Percentiles rank a stretch among this genome's conserved stretches.
Evolutionary conservation across 2,888 invertebrate species (phyloP).

Genomic region (Ashinkailepas kermadecensis): DNA sequence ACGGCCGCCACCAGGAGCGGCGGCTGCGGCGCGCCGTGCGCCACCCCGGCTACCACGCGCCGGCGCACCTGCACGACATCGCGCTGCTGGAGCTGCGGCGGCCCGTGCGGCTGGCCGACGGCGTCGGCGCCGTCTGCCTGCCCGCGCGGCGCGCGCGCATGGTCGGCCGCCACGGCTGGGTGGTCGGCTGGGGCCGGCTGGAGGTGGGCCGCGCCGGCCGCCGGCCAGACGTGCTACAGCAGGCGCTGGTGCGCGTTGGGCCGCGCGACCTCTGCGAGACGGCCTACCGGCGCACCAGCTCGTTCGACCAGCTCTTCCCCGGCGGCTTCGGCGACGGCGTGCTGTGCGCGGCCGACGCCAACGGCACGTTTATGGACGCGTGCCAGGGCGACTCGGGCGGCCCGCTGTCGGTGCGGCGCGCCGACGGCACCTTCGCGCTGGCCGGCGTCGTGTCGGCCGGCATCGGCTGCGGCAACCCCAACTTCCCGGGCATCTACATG

Average conservation of each 20-base stretch:
- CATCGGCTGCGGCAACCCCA: conserved; percentile 26
- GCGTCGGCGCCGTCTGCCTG: conserved; percentile 30
- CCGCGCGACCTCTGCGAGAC: background rate
- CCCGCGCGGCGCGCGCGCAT: conserved; percentile 21
- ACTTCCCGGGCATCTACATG: conserved; percentile 29
- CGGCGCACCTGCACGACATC: conserved; percentile 28
- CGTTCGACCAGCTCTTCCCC: background rate
- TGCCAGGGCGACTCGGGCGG: conserved; percentile 33
- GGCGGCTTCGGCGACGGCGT: conserved; percentile 24
- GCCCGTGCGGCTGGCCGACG: conserved; percentile 25
- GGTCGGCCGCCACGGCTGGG: conserved; percentile 9
- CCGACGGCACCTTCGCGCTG: conserved; percentile 5
- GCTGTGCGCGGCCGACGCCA: conserved; percentile 26
- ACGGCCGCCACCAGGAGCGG: background rate
- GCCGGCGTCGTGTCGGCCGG: conserved; percentile 29
- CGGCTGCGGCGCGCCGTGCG: conserved; percentile 5
- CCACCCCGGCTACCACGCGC: conserved; percentile 22
- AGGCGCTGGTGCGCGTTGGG: conserved; percentile 25
- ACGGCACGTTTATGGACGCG: conserved; percentile 26
- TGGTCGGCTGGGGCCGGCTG: conserved; percentile 28
- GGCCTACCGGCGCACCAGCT: background rate
- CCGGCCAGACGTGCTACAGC: conserved; percentile 17
- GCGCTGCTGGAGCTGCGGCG: conserved; percentile 29
- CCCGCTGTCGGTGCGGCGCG: conserved; percentile 26
- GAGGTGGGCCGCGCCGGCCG: conserved; percentile 17